Evolutionary conservation across 1,140 invertebrate species (phyloP), one percentile per base, ranked within the genome.

Genomic region (Agrilus planipennis): DNA sequence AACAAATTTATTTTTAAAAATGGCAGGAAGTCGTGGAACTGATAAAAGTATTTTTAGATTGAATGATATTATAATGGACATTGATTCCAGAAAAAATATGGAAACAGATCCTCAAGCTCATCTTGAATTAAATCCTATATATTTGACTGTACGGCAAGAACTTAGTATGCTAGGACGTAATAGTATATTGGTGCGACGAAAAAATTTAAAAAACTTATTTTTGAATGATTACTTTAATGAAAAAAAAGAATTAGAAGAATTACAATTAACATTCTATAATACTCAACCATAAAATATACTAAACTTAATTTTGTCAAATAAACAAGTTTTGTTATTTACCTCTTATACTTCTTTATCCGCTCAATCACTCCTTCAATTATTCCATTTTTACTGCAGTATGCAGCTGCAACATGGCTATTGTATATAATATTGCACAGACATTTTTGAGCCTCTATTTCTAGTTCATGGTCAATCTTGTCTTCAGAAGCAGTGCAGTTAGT

Each of bases 371-470:
- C 76, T 47, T 84, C 73, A 11, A 89, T 65, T 48, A 82, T 79
- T 11, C 70, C 68, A 57, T 82, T 84, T 46, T 77, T 70, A 32
- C 75, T 68, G 61, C 85, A 82, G 23, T 81, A 63, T 41, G 67
- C 68, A 45, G 82, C 77, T 1, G 79, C 76, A 30, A 72, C 71
- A 32, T 62, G 54, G 64, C 82, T 87, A 57, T 93, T 89, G 58
- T 77, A 93, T 31, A 91, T 68, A 29, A 94, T 63, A 64, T 96
- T 96, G 55, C 85, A 92, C 2, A 95, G 60, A 56, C 88, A 81
- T 65, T 94, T 96, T 31, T 88, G 61, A 0, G 85, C 79, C 45
- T 68, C 64, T 9, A 69, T 57, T 42, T 63, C 56, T 44, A 64
- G 63, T 15, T 52, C 31, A 45, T 45, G 48, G 34, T 63, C 29